Conservation (phyloP, 2,113 vertebrate species). For the Megaleporinus macrocephalus region DNA sequence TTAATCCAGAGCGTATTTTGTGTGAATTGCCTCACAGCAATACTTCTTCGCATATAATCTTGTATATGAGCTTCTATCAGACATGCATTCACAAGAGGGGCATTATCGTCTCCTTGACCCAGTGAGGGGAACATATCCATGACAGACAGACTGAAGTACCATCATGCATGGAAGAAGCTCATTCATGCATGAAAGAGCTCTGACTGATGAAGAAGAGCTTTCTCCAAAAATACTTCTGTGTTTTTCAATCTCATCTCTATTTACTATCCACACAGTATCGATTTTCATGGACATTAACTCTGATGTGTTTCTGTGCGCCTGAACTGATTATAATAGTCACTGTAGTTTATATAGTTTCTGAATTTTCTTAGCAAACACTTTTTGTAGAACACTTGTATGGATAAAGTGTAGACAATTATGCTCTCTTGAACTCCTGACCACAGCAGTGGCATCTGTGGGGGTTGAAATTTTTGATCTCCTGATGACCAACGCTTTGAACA, state of each 20-base stretch:
- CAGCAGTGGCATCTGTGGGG: no score
- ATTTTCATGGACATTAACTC: no score
- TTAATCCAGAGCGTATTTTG: neutral
- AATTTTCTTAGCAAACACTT: no score
- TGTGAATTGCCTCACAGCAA: neutral
- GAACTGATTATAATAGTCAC: no score
- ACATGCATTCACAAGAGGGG: neutral
- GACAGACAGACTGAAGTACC: constrained; percentile 2
- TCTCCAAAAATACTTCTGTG: neutral
- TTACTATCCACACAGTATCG: neutral
- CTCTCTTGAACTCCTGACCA: no score
- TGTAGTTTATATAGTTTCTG: no score
- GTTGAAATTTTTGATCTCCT: no score
- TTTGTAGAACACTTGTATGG: no score
- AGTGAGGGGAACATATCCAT: neutral
- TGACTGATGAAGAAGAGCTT: constrained; percentile 8
- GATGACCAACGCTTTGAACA: no score
- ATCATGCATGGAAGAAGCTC: neutral
- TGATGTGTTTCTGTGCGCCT: no score
- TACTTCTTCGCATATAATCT: constrained; percentile 4
- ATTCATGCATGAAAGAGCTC: constrained; percentile 5
- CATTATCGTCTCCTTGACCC: constrained; percentile 2
- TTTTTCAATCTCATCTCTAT: neutral
- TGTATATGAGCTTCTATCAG: neutral
- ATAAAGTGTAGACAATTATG: no score